These are phyloP conservation scores for Salarias fasciatus DNA, from an alignment of 2,797 vertebrate species.

Conservation along the genomic window DNA sequence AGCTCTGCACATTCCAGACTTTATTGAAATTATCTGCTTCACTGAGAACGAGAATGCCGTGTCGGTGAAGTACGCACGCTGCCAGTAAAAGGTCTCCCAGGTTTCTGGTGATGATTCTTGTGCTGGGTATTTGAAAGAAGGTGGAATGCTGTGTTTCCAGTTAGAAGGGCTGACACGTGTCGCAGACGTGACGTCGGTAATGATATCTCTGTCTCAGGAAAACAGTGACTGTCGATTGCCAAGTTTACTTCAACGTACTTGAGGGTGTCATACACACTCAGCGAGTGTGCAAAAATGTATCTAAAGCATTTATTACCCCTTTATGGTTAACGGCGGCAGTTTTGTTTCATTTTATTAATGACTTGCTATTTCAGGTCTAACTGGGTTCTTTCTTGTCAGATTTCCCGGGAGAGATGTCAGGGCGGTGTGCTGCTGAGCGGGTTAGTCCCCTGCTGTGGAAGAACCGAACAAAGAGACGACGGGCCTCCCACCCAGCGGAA, in stretches of 20 bases:
- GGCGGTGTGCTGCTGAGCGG: slow-evolving; percentile 85
- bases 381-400: slow-evolving; percentile 80
- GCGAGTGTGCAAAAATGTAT: too few species aligned
- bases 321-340: too few species aligned
- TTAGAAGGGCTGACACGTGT: slow-evolving; percentile 25
- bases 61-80: slow-evolving; percentile 34
- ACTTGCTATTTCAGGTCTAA: too few species aligned
- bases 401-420: slow-evolving; percentile 91
- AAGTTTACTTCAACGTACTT: too few species aligned
- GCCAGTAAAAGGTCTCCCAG: slow-evolving; percentile 34
- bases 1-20: slow-evolving; percentile 36
- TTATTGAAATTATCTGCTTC: slow-evolving; percentile 14
- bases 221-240: too few species aligned
- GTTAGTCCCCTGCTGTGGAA: slow-evolving; percentile 88
- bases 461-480: slow-evolving; percentile 87
- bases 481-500: slow-evolving; percentile 89
- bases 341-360: too few species aligned
- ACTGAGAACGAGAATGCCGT: slow-evolving; percentile 1
- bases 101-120: slow-evolving; percentile 26
- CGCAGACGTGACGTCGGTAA: slow-evolving; percentile 14
- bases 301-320: too few species aligned
- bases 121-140: slow-evolving; percentile 16
- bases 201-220: not conserved
- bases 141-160: slow-evolving; percentile 72
- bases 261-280: too few species aligned